Base-by-base conservation (phyloP, 2,797 vertebrate species). In the Tokudaia tokunoshimensis region DNA sequence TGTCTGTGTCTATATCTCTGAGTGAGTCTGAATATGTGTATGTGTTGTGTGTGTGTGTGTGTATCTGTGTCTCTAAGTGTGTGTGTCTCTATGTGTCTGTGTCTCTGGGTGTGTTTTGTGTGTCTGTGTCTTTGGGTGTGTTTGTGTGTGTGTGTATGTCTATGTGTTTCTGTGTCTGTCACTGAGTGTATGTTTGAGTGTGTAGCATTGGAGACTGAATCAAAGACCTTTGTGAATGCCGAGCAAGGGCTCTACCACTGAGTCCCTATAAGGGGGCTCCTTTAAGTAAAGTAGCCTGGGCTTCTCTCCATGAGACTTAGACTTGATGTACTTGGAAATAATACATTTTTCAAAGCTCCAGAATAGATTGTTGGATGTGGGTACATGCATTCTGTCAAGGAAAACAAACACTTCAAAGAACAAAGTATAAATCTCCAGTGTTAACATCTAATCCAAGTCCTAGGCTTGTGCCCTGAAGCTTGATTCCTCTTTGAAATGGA, bases 251-350 rank as follows among this genome's bases (percentile, higher is more conserved):
- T 47, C 84, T 52, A 15, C 63, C 47, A 26, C 34, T 70, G 63
- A 37, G 63, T 13, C 34, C 20, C 70, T 65, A 52, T 74, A 67
- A 89, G 63, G 17, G 17, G n/a, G 8, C 57, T n/a, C 11, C 75
- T 94, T 52, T 31, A n/a, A 84, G 1, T n/a, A 85, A n/a, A 88
- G 31, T 76, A 37, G 41, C 1, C 55, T n/a, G 15, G 65, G 61
- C 3, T n/a, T 22, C 20, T 67, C 29, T 92, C 34, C 29, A 55
- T 26, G 52, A 93, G 14, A 82, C 7, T 41, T 52, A 34, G 31
- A 57, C 75, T 85, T 83, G 37, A 19, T 74, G 15, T 63, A 92
- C 61, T 91, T 67, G 91, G 34, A 92, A 90, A 75, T n/a, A 57
- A 61, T 31, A n/a, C 37, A 52, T 86, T 94, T 82, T 79, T 87